These are phyloP conservation scores for Belonocnema kinseyi DNA, from an alignment of 1,140 invertebrate genomes.

Conservation along the genomic window DNA sequence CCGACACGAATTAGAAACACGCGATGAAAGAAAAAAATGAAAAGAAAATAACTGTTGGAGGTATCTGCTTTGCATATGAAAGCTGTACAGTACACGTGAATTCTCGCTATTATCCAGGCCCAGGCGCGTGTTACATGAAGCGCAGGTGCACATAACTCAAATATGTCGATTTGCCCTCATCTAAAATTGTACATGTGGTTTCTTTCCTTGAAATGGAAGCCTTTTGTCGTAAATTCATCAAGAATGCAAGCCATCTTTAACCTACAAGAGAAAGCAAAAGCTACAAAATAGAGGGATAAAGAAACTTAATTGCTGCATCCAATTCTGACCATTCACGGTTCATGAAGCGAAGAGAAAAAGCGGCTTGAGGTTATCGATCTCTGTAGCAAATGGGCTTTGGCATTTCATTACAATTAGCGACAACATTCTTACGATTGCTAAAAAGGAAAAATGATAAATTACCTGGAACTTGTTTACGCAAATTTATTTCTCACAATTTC, in stretches of 20 bases:
- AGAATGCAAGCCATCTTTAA: slow-evolving; percentile 21
- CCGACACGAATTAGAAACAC: slow-evolving; percentile 10
- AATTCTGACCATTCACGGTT: slow-evolving; percentile 5
- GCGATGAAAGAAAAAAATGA: slow-evolving; percentile 9
- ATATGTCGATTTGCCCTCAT: not conserved
- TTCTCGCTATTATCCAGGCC: not conserved
- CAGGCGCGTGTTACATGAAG: not conserved
- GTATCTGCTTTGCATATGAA: slow-evolving; percentile 19
- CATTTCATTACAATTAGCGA: too few species aligned
- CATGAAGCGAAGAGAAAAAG: not conserved
- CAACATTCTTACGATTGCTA: too few species aligned
- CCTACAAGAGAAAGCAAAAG: slow-evolving; percentile 1
- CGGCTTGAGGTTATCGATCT: not conserved
- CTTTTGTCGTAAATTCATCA: slow-evolving; percentile 10
- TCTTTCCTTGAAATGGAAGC: slow-evolving; percentile 19
- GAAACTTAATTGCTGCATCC: slow-evolving; percentile 29
- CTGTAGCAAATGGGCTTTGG: not conserved
- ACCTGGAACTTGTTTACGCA: too few species aligned
- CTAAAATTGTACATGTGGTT: not conserved
- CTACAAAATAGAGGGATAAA: slow-evolving; percentile 14
- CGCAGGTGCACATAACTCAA: slow-evolving; percentile 25
- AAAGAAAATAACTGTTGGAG: not conserved
- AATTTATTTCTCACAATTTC: too few species aligned
- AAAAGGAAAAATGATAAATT: too few species aligned
- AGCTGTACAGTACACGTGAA: not conserved